These are phyloP conservation scores for Rattus rattus DNA, from an alignment of 2,113 vertebrate species.

Conservation along the genomic window DNA sequence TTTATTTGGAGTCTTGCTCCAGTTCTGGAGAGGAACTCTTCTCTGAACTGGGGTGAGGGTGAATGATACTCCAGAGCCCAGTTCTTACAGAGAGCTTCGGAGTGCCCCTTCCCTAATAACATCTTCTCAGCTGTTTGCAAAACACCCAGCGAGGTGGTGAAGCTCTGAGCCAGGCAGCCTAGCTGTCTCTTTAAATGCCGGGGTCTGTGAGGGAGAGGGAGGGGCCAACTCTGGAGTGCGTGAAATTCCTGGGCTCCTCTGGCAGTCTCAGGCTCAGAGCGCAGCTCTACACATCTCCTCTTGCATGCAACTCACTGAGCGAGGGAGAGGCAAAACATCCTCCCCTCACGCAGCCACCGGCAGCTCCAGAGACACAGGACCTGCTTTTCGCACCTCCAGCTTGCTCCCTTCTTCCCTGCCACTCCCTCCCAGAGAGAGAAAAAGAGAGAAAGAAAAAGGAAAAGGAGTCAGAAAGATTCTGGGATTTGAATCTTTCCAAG, in stretches of 20 bases:
- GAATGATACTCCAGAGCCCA: background rate
- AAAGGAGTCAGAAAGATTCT: constrained; percentile 69
- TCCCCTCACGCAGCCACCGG: constrained; percentile 53
- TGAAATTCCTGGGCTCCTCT: constrained; percentile 87
- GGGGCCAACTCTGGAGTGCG: constrained; percentile 85
- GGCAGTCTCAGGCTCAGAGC: constrained; percentile 84
- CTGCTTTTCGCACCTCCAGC: constrained; percentile 65
- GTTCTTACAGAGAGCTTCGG: constrained; percentile 40
- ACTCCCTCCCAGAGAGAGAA: constrained; percentile 64
- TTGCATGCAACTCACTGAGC: constrained; percentile 75
- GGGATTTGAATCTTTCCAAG: constrained; percentile 78
- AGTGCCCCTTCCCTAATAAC: constrained; percentile 6
- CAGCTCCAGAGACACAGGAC: constrained; percentile 69
- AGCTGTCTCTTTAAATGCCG: constrained; percentile 89
- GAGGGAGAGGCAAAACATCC: constrained; percentile 73
- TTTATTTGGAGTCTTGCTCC: constrained; percentile 53
- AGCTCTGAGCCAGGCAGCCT: constrained; percentile 67
- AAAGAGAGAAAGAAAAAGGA: constrained; percentile 52
- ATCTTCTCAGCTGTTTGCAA: constrained; percentile 78
- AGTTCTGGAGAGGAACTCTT: constrained; percentile 45
- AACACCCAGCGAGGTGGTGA: constrained; percentile 70
- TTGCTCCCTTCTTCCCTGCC: constrained; percentile 48
- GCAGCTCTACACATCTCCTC: constrained; percentile 82
- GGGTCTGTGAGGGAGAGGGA: constrained; percentile 85
- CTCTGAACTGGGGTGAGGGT: constrained; percentile 1